A percentile compares a stretch with the other conserved stretches of the same genome.
Conservation (phyloP, 2,888 invertebrate genomes). For the Melangyna quadrimaculata region DNA sequence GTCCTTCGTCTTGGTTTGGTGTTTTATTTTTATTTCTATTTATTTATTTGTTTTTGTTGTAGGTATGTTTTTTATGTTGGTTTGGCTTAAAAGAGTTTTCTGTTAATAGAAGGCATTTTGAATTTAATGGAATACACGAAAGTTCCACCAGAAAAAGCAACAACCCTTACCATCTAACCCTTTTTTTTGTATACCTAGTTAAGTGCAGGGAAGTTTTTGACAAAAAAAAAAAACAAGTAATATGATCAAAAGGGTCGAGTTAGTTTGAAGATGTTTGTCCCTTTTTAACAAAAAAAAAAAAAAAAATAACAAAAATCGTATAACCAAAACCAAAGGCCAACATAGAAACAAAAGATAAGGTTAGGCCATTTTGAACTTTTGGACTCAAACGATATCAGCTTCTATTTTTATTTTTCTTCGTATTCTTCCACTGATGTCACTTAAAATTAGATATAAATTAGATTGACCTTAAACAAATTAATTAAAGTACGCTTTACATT, state of each 20-base stretch:
- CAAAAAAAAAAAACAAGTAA: conserved; percentile 4
- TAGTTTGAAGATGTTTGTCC: conserved; percentile 36
- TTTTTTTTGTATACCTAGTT: not conserved
- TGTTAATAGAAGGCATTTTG: conserved; percentile 32
- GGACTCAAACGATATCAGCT: conserved; percentile 33
- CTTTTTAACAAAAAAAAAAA: not conserved
- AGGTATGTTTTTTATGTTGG: not conserved
- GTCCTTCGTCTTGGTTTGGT: conserved; percentile 8
- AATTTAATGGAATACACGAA: conserved; percentile 36
- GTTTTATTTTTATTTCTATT: conserved; percentile 21
- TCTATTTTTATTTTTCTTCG: not conserved
- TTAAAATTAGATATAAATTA: conserved; percentile 35
- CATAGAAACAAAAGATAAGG: conserved; percentile 22
- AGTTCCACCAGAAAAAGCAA: conserved; percentile 6
- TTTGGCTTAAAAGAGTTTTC: conserved; percentile 32
- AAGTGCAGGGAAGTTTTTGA: not conserved
- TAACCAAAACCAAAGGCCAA: conserved; percentile 10
- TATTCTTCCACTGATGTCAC: conserved; percentile 19
- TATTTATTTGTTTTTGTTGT: not conserved
- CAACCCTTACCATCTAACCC: conserved; percentile 12
- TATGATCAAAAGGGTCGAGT: conserved; percentile 41
- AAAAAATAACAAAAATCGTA: not conserved
- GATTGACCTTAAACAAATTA: conserved; percentile 39
- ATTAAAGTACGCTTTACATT: conserved; percentile 27
- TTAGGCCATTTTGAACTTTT: conserved; percentile 28